These are phyloP conservation scores for Elaphurus davidianus DNA, from an alignment of 2,113 vertebrate genomes.

Conservation along the genomic window DNA sequence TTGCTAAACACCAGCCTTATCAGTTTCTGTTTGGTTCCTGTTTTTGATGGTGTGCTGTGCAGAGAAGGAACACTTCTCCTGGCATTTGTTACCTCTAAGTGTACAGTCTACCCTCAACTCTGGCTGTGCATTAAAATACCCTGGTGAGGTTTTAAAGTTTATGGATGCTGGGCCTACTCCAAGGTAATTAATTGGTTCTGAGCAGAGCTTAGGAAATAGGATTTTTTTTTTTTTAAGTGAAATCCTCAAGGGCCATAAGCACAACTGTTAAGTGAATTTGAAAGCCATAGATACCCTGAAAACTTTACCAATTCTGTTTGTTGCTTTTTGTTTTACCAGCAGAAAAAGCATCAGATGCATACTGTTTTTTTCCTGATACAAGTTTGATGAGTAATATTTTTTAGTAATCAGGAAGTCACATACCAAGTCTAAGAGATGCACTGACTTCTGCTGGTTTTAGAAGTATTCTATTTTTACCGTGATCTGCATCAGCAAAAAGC, in stretches of 20 bases:
- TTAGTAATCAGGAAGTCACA: not conserved
- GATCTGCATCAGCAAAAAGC: not conserved
- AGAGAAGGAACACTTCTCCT: not conserved
- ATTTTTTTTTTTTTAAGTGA: not conserved
- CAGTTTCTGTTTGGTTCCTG: not conserved
- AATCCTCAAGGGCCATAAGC: not conserved
- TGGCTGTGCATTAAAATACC: not conserved
- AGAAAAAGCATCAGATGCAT: not conserved
- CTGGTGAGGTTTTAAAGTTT: not conserved
- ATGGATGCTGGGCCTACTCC: not conserved
- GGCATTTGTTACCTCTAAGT: not conserved
- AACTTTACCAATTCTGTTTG: not conserved
- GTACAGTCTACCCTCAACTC: not conserved
- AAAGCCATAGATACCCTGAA: not conserved
- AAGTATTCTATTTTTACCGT: not conserved
- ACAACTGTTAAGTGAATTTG: not conserved
- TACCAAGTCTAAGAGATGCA: not conserved
- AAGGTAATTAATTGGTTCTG: not conserved
- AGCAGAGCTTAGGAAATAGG: not conserved
- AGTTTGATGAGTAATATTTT: not conserved
- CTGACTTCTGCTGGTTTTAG: not conserved
- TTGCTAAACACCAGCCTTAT: not conserved
- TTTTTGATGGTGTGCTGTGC: not conserved
- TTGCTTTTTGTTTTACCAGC: not conserved
- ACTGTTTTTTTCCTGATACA: not conserved